Conservation (phyloP, 2,888 invertebrate genomes). For the Tuberolachnus salignus region DNA sequence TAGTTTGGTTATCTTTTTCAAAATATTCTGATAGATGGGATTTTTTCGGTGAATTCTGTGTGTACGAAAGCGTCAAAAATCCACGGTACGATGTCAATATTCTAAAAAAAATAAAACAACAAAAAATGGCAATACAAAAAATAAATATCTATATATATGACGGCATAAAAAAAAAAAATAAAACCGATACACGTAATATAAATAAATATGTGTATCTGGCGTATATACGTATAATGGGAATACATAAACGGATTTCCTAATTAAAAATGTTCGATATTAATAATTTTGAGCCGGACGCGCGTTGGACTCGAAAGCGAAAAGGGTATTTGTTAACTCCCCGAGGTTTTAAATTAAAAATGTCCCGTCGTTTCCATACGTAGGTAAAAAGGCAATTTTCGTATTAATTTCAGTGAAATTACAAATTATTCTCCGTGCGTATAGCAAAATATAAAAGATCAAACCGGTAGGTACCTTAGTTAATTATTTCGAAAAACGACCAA, state of each 20-base stretch:
- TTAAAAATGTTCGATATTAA: slow-evolving; percentile 28
- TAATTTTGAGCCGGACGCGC: slow-evolving; percentile 8
- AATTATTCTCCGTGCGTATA: neutral
- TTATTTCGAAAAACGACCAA: too few relatives aligned
- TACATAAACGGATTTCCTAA: slow-evolving; percentile 28
- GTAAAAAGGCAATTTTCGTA: neutral
- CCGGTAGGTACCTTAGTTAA: too few relatives aligned
- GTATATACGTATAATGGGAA: slow-evolving; percentile 4
- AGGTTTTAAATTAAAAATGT: slow-evolving; percentile 34
- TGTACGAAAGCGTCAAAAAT: too few relatives aligned
- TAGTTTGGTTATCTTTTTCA: too few relatives aligned
- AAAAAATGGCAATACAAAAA: too few relatives aligned
- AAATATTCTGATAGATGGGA: too few relatives aligned
- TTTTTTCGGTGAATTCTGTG: too few relatives aligned
- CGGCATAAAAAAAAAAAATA: too few relatives aligned
- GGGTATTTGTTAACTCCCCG: neutral
- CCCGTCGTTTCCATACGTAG: neutral
- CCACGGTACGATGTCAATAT: too few relatives aligned
- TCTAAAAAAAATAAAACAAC: too few relatives aligned
- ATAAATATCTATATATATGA: too few relatives aligned
- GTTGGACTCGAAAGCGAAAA: slow-evolving; percentile 10
- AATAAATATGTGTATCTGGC: neutral
- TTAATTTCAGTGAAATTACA: slow-evolving; percentile 10
- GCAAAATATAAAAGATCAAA: too few relatives aligned
- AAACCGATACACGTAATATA: neutral